A percentile compares a stretch with the other conserved stretches of the same genome.
phyloP scores from a whole-genome alignment of 2,888 invertebrate genomes.

The Amblyjoppa fuscipennis region DNA sequence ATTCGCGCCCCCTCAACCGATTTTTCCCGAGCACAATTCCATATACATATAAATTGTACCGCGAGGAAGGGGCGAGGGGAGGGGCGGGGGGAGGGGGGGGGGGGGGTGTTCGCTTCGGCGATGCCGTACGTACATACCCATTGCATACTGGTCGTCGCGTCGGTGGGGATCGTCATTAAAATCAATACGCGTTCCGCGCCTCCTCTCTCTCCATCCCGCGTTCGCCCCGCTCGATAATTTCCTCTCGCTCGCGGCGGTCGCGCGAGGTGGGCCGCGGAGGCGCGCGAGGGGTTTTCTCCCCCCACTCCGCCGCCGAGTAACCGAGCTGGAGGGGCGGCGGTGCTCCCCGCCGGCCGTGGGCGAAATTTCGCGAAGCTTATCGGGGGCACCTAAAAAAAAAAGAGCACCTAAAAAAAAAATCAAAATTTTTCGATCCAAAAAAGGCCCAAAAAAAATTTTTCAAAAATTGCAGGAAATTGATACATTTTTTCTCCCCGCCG shows the following conservation, averaged over 20 bases:
- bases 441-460: constrained; percentile 64
- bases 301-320: constrained; percentile 35
- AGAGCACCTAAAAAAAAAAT: constrained; percentile 62
- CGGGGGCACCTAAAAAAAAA: constrained; percentile 49
- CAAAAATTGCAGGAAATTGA: no score
- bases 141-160: constrained; percentile 64
- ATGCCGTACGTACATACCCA: constrained; percentile 46
- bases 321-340: constrained; percentile 41
- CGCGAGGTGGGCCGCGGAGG: constrained; percentile 72
- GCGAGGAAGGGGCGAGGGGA: no score
- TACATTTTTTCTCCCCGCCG: background rate
- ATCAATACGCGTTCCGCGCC: constrained; percentile 83
- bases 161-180: constrained; percentile 84
- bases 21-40: background rate
- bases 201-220: constrained; percentile 76
- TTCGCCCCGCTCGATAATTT: constrained; percentile 69
- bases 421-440: constrained; percentile 36
- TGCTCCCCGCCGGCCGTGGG: constrained; percentile 48
- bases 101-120: constrained; percentile 13
- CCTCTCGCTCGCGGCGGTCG: constrained; percentile 64
- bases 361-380: constrained; percentile 61
- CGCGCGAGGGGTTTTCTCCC: constrained; percentile 68
- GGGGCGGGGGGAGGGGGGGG: background rate
- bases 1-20: background rate
- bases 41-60: background rate